Evolutionary conservation across 2,113 vertebrate genomes (phyloP).

Genomic region (Phyllopteryx taeniolatus): DNA sequence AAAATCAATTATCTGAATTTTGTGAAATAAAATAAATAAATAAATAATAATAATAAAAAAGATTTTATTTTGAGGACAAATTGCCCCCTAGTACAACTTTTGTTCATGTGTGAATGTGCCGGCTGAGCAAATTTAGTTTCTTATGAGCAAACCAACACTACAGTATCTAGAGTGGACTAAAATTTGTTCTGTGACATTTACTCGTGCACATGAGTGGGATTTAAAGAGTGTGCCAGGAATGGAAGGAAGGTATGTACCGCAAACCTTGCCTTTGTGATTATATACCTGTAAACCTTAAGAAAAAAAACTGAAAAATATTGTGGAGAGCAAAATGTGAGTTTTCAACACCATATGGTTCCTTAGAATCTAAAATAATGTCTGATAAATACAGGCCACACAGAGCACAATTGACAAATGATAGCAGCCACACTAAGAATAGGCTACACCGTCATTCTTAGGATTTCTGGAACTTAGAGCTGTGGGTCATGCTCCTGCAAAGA

Average conservation of each 20-base stretch:
- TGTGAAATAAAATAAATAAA: too few relatives aligned
- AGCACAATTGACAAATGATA: constrained; percentile 38
- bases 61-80: too few relatives aligned
- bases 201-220: constrained; percentile 11
- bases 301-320: neutral
- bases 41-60: too few relatives aligned
- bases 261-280: neutral
- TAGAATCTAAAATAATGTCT: constrained; percentile 43
- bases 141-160: too few relatives aligned
- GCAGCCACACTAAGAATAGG: constrained; percentile 21
- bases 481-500: constrained; percentile 18
- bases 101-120: too few relatives aligned
- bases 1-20: too few relatives aligned
- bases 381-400: constrained; percentile 34
- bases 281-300: neutral
- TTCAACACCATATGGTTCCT: constrained; percentile 32
- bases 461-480: constrained; percentile 39
- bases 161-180: too few relatives aligned
- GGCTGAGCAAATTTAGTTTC: too few relatives aligned
- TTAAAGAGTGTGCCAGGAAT: constrained; percentile 11
- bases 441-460: constrained; percentile 41
- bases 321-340: neutral
- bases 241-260: neutral
- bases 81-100: too few relatives aligned
- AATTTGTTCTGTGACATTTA: neutral